phyloP scores from a whole-genome alignment of 2,888 invertebrate species.

The Automeris io region DNA sequence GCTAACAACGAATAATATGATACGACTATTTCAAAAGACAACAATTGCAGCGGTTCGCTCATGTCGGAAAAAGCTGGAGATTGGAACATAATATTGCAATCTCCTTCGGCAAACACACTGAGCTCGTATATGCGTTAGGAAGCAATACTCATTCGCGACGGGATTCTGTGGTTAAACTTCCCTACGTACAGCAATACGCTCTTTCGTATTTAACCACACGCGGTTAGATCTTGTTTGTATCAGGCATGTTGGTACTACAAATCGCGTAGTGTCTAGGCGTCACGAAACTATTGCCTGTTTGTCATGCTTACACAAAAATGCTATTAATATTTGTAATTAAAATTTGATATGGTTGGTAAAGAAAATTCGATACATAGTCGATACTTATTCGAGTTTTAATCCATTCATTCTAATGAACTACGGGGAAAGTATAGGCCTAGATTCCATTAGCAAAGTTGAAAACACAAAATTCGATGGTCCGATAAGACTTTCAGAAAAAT shows the following conservation, averaged over 20 bases:
- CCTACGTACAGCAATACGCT: slow-evolving; percentile 58
- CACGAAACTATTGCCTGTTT: too few species aligned
- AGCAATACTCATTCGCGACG: slow-evolving; percentile 51
- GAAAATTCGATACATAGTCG: too few species aligned
- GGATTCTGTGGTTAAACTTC: slow-evolving; percentile 58
- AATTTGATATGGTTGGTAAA: too few species aligned
- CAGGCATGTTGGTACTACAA: slow-evolving; percentile 2
- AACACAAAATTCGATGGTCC: too few species aligned
- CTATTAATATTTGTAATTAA: too few species aligned
- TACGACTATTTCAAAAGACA: slow-evolving; percentile 50
- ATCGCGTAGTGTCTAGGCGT: slow-evolving; percentile 9
- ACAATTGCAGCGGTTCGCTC: slow-evolving; percentile 37
- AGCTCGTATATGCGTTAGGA: slow-evolving; percentile 44
- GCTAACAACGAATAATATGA: slow-evolving; percentile 47
- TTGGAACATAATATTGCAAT: slow-evolving; percentile 71
- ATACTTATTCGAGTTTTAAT: too few species aligned
- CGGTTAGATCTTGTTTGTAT: slow-evolving; percentile 38
- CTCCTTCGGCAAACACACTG: slow-evolving; percentile 58
- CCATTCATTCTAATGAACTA: too few species aligned
- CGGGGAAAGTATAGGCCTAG: too few species aligned
- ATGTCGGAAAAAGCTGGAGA: slow-evolving; percentile 47
- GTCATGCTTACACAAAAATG: too few species aligned
- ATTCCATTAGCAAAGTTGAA: too few species aligned
- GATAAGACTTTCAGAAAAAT: too few species aligned
- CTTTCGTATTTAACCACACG: slow-evolving; percentile 62